Evolutionary conservation across 2,888 invertebrate species (phyloP).

Genomic region (Melolontha melolontha): DNA sequence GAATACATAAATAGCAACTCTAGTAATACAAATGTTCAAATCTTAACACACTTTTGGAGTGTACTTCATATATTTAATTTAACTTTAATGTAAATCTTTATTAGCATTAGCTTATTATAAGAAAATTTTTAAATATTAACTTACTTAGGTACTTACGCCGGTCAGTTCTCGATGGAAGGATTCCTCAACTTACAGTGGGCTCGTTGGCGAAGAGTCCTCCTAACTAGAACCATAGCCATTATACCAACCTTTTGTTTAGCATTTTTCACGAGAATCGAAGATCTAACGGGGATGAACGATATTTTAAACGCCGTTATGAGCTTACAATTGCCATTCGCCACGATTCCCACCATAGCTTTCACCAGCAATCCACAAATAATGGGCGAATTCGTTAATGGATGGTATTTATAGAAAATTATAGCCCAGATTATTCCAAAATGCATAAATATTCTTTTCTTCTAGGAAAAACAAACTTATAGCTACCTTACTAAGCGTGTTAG

Average conservation of each 20-base stretch:
- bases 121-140: no score
- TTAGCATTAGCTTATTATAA: no score
- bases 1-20: no score
- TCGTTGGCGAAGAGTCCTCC: conserved; percentile 86
- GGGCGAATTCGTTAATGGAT: conserved; percentile 86
- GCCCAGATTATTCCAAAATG: no score
- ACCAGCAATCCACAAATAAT: conserved; percentile 83
- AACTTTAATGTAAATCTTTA: no score
- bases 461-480: conserved; percentile 79
- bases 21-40: no score
- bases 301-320: conserved; percentile 88
- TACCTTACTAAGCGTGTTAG: conserved; percentile 74
- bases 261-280: conserved; percentile 74
- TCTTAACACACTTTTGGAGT: no score
- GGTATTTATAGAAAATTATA: conserved; percentile 65
- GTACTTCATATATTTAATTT: no score
- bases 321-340: conserved; percentile 88
- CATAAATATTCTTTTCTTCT: no score
- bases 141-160: conserved; percentile 68
- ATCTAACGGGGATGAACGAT: conserved; percentile 86
- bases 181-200: conserved; percentile 88
- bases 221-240: conserved; percentile 88
- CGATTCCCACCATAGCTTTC: conserved; percentile 87
- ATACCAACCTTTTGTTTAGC: conserved; percentile 78
- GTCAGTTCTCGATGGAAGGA: conserved; percentile 91